Evolutionary conservation across 2,113 vertebrate genomes (phyloP), one percentile per base, ranked within the genome.

Genomic region (Cavia aperea): DNA sequence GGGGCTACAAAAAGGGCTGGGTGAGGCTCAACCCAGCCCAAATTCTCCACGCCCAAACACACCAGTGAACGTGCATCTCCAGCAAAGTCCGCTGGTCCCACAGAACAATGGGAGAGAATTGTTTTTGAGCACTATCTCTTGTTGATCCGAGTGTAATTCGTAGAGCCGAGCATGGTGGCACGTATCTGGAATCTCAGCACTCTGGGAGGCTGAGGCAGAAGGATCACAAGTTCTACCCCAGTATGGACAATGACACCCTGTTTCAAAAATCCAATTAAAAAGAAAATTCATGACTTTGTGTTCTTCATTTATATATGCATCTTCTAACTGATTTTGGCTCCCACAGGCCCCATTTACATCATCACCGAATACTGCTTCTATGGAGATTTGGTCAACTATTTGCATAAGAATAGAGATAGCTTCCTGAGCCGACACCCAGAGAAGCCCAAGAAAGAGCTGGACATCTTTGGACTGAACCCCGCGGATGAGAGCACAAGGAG

Each of bases 361-460:
- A 99, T 99, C 96, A 99, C 99, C 0, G 99, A 99, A 97, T 99
- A 99, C 95, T 99, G 99, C 94, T 99, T 99, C 98, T 98, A 99
- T 62, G 99, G 99, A 7, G 99, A 99, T 96, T 97, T 99, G 97
- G 99, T 99, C 95, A 99, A 99, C 97, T 99, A 99, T 95, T 96
- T 99, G 94, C 99, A 99, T 97, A 99, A 99, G 97, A 99, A 99
- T 81, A 97, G 99, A 89, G 99, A 99, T 86, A 99, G 97, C 94
- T 99, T 99, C 97, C 96, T 99, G 88, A 99, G 97, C 96, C 97
- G 97, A 39, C 98, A 98, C 72, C 98, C 98, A 0, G 99, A 99
- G 96, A 99, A 99, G 90, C 97, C 96, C n/a, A 99, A 99, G 96
- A 99, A 99, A 90, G 99, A 99, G 81, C 84, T 99, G 96, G 99